phyloP scores from a whole-genome alignment of 2,888 invertebrate species.

The Strigamia crassipes region DNA sequence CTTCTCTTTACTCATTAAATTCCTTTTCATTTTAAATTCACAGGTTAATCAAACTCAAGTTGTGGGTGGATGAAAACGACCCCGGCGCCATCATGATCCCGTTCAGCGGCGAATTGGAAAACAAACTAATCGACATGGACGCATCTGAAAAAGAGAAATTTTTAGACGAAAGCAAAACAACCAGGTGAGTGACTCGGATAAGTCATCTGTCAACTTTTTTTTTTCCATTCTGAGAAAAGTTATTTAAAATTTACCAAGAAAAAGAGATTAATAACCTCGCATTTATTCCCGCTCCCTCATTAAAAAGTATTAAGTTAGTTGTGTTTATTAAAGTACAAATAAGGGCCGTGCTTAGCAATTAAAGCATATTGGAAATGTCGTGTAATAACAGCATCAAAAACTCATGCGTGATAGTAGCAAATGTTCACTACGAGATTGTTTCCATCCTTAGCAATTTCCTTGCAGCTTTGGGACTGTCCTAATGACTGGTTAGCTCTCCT shows the following conservation, averaged over 20 bases:
- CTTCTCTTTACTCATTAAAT: neutral
- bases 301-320: neutral
- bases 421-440: slow-evolving; percentile 3
- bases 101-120: slow-evolving; percentile 92
- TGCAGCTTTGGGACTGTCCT: neutral
- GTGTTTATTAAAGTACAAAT: slow-evolving; percentile 17
- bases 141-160: slow-evolving; percentile 73
- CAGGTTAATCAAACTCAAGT: slow-evolving; percentile 94
- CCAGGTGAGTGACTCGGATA: slow-evolving; percentile 66
- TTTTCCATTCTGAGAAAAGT: neutral
- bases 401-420: slow-evolving; percentile 26
- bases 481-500: slow-evolving; percentile 15
- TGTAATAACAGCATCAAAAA: slow-evolving; percentile 27
- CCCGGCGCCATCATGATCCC: slow-evolving; percentile 92
- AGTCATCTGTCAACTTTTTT: neutral
- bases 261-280: neutral
- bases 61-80: slow-evolving; percentile 97
- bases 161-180: slow-evolving; percentile 78
- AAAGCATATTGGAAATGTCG: slow-evolving; percentile 37
- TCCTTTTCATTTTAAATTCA: slow-evolving; percentile 47
- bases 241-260: neutral
- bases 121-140: slow-evolving; percentile 82
- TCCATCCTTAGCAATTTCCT: slow-evolving; percentile 19
- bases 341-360: neutral
- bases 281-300: slow-evolving; percentile 2